Evolutionary conservation across 2,888 invertebrate genomes (phyloP).

Genomic region (Eubasilissa splendida): DNA sequence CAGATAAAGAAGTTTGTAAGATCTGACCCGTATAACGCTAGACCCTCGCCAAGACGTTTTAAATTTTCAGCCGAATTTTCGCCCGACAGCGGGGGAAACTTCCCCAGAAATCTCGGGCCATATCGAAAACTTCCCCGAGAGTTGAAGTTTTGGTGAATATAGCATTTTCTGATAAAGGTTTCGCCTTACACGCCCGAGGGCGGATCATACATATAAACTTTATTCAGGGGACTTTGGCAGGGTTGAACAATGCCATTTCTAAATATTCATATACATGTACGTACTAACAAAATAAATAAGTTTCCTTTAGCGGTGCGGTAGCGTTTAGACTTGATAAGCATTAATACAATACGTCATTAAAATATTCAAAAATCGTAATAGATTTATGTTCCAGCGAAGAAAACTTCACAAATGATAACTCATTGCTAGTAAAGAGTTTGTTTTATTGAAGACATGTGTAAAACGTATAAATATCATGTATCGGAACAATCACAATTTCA

Average conservation of each 20-base stretch:
- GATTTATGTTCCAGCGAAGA: too few relatives aligned
- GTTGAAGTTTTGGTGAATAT: conserved; percentile 34
- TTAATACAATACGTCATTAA: too few relatives aligned
- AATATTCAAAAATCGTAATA: too few relatives aligned
- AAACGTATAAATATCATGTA: too few relatives aligned
- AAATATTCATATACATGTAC: background rate
- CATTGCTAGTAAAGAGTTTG: too few relatives aligned
- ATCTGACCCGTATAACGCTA: conserved; percentile 17
- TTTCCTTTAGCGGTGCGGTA: background rate
- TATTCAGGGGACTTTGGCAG: background rate
- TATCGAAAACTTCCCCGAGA: conserved; percentile 39
- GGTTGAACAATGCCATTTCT: conserved; percentile 22
- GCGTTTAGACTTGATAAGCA: background rate
- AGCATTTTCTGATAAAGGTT: conserved; percentile 43
- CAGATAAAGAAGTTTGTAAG: background rate
- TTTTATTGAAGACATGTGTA: too few relatives aligned
- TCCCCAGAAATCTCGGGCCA: conserved; percentile 39
- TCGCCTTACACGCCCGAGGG: background rate
- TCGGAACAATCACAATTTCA: too few relatives aligned
- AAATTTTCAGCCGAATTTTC: conserved; percentile 44
- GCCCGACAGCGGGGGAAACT: conserved; percentile 15
- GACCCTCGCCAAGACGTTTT: conserved; percentile 38
- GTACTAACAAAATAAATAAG: background rate
- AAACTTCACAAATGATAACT: too few relatives aligned
- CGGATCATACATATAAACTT: conserved; percentile 19